Evolutionary conservation across 2,113 vertebrate genomes (phyloP).

Genomic region (Coreoperca whiteheadi): DNA sequence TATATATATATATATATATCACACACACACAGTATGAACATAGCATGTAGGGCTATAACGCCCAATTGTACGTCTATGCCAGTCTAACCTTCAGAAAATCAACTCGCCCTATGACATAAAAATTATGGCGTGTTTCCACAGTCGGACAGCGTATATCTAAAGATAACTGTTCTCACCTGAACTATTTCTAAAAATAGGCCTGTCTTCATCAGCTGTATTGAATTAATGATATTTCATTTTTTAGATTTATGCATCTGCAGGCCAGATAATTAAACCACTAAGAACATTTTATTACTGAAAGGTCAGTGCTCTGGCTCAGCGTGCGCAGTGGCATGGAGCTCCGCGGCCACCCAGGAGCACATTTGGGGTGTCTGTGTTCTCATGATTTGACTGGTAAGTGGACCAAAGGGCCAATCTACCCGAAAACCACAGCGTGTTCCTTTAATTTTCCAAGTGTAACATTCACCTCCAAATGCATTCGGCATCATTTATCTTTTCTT

Average conservation of each 20-base stretch:
- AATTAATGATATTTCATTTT: conserved; percentile 49
- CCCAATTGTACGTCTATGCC: background rate
- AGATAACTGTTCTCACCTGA: conserved; percentile 7
- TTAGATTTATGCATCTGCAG: conserved; percentile 47
- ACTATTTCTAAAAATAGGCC: conserved; percentile 25
- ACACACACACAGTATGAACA: background rate
- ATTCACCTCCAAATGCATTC: conserved; percentile 27
- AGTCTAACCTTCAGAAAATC: conserved; percentile 5
- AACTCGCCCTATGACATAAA: background rate
- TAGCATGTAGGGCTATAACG: background rate
- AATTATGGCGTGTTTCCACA: conserved; percentile 32
- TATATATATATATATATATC: too few species aligned
- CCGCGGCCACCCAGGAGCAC: conserved; percentile 48
- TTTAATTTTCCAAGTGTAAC: conserved; percentile 45
- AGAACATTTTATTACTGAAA: conserved; percentile 55
- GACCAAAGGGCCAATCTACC: conserved; percentile 31
- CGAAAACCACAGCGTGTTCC: conserved; percentile 11
- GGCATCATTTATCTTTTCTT: conserved; percentile 38
- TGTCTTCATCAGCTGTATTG: conserved; percentile 22
- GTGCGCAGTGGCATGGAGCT: conserved; percentile 9
- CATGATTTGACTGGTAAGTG: conserved; percentile 27
- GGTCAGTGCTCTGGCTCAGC: conserved; percentile 43
- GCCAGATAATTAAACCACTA: conserved; percentile 61
- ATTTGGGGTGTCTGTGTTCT: conserved; percentile 40
- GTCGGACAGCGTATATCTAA: conserved; percentile 2